Conservation (phyloP, 1,140 invertebrate genomes). For the Neotoxoptera formosana region DNA sequence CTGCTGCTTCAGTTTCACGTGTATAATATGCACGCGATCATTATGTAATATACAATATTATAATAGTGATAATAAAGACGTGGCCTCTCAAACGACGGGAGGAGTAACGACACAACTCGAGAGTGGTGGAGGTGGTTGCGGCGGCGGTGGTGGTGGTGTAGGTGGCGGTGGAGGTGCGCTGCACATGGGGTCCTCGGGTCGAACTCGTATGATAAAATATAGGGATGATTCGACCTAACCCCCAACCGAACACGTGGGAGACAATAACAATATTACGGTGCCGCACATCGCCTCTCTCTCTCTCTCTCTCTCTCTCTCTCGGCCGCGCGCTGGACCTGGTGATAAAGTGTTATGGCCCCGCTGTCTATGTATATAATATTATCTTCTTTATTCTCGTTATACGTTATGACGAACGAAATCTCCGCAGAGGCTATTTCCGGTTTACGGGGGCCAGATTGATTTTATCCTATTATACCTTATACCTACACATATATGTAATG, state of each 20-base stretch:
- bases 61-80: constrained; percentile 11
- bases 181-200: constrained; percentile 12
- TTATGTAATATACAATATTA: no score
- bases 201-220: background rate
- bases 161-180: no score
- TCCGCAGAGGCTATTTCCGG: background rate
- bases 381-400: constrained; percentile 12
- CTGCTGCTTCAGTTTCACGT: background rate
- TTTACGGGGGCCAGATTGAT: background rate
- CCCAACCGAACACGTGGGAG: background rate
- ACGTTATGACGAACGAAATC: constrained; percentile 34
- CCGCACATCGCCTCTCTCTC: no score
- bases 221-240: background rate
- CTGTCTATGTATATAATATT: no score
- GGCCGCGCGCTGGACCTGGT: background rate
- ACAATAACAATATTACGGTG: constrained; percentile 23
- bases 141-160: no score
- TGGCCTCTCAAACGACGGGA: background rate
- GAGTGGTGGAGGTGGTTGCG: no score
- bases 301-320: no score
- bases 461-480: constrained; percentile 2
- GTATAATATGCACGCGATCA: no score
- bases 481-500: no score
- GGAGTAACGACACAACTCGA: no score
- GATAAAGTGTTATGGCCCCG: constrained; percentile 31